Base-by-base conservation (phyloP, 2,797 vertebrate species). In the Gymnothorax reevesii region DNA sequence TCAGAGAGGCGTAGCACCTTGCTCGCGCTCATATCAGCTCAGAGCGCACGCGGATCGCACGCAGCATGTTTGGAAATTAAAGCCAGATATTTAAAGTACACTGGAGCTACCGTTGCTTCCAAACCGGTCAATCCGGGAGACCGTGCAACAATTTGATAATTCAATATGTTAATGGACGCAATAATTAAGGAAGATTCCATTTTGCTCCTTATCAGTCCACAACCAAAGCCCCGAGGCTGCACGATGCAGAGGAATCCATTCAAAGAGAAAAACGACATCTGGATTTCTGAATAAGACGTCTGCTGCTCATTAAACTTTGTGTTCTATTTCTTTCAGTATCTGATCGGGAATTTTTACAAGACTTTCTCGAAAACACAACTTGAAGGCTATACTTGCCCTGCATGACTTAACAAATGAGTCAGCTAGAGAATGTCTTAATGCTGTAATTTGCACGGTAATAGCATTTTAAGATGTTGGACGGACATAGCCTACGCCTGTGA, bases 221-320 rank as follows among this genome's bases (percentile, higher is more conserved):
- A 54, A 54, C 15, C 54, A 80, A 80, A 12, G 73, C 13, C 52
- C 73, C 17, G 33, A 6, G 42, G 73, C 73, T 49, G 42, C 52
- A 49, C 33, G 52, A 77, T 49, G 42, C 33, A 17, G 42, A 77
- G 42, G 49, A 49, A 77, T 49, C 15, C 5, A 77, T 77, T 20
- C 73, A 52, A 52, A 77, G 42, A 77, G 42, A 15, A 77, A 77
- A 77, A 77, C 52, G 2, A 49, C 73, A 54, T 80, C 77, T 80
- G 77, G 52, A 55, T n/a, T 80, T 55, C 52, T 80, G 52, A 80
- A 55, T 54, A 6, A 79, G 52, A 80, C 77, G n/a, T 59, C 79
- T 82, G 55, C 79, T 57, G 12, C 57, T 59, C 55, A 27, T 83
- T 83, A 83, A 33, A n/a, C 5, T 83, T 60, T 59, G 9, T 59